Evolutionary conservation across 2,113 vertebrate genomes (phyloP), one percentile per base, ranked within the genome.

Genomic region (Rynchops niger): DNA sequence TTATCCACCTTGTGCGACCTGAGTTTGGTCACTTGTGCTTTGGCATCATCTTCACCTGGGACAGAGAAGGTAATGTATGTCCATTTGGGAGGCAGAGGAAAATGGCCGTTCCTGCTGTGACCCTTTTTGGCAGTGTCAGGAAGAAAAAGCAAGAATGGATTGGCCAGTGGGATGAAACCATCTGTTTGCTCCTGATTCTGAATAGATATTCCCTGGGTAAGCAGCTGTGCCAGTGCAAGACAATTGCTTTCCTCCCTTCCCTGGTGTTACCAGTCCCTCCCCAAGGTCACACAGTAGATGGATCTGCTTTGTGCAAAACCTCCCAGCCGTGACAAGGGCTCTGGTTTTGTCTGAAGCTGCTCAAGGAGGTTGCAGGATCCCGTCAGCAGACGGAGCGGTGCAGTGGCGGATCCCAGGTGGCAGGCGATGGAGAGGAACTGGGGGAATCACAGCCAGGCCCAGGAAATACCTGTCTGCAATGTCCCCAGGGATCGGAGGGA

Each of bases 401-500:
- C 52, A 34, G 53, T 84, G 50, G 40, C 87, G 45, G 79, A 90
- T 88, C 58, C 90, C 95, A 85, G 66, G 84, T 87, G 87, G 65
- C 84, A 89, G 73, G 32, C 0, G 0, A n/a, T 62, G 80, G 73
- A 55, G 20, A 53, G 12, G 43, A 89, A 56, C 16, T 47, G 36
- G 47, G 77, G 86, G 84, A 96, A 95, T 82, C 73, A 72, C 92
- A 93, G 92, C 70, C 90, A 80, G 49, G 38, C 58, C 84, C 90
- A 76, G 84, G 95, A 96, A 94, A 96, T 94, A 71, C 74, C 82
- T 96, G 84, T 42, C 82, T 93, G 21, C 61, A 43, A 61, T 49
- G 38, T 89, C 91, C 89, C 38, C 38, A 1, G 91, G 71, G 93
- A 76, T 8, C 8, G 1, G 45, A 87, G 55, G 82, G 70, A 94